Evolutionary conservation across 1,140 invertebrate species (phyloP), one percentile per base, ranked within the genome.

Genomic region (Anoplophora glabripennis): DNA sequence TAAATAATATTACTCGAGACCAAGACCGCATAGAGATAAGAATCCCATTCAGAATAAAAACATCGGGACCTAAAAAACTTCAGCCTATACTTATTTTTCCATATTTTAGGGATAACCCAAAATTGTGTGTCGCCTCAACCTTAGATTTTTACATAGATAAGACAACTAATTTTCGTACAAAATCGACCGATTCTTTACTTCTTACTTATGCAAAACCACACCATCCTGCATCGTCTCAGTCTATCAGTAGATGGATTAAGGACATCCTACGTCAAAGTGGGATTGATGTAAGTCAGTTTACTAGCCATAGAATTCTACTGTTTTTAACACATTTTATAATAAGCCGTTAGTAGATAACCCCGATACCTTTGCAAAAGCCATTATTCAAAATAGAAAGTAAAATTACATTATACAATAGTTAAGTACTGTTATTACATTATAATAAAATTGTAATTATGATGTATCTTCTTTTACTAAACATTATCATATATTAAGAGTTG

Each of bases 231-330:
- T 41, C 63, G 2, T 11, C 59, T 12, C 54, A 68, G 40, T 54
- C 64, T 0, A 59, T 70, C 14, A 54, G 62, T 12, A 51, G 59
- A 37, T 69, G 69, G 67, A 56, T 67, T 36, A 63, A 59, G 47
- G 42, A 17, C 15, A 36, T 47, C 7, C 17, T 65, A 4, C 41
- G 40, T 9, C 54, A 38, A 10, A 59, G 65, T 37, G 66, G 64
- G 0, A 38, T 70, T 3, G 46, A 49, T 28, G 62, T 64, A 12
- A 17, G 14, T 5, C 17, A 56, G 12, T 60, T 62, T 40, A 37
- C 37, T n/a, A 42, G 38, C n/a, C 57, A 62, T 21, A 53, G 17
- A 28, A 28, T 28, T 28, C 21, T 28, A 28, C 21, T 28, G 21
- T 28, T 28, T 28, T 28, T 28, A 28, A 28, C 21, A 28, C 21